phyloP scores from a whole-genome alignment of 2,113 vertebrate genomes.

The Rhineura floridana region DNA sequence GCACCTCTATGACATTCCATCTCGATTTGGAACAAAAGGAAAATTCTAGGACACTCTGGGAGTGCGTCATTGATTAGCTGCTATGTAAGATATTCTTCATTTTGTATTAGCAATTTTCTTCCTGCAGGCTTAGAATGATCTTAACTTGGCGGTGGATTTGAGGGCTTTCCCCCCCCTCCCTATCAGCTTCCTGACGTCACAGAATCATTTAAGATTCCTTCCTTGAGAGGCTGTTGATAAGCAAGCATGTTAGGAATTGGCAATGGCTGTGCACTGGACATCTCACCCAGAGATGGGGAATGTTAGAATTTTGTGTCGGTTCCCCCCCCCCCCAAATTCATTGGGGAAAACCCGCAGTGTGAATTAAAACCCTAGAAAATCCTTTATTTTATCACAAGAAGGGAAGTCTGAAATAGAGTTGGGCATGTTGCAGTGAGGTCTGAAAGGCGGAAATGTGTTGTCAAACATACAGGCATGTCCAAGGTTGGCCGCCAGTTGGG shows the following conservation, averaged over 20 bases:
- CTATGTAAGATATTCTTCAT: conserved; percentile 45
- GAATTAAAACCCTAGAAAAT: conserved; percentile 23
- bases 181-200: conserved; percentile 79
- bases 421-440: not conserved
- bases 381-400: conserved; percentile 19
- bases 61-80: conserved; percentile 38
- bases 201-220: conserved; percentile 82
- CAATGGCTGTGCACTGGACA: conserved; percentile 25
- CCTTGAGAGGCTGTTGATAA: conserved; percentile 81
- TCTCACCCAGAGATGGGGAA: not conserved
- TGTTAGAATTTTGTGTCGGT: conserved; percentile 23
- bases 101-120: conserved; percentile 68
- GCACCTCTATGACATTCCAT: conserved; percentile 49
- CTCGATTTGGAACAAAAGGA: conserved; percentile 28
- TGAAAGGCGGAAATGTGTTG: too few relatives aligned
- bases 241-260: conserved; percentile 76
- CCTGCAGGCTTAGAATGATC: conserved; percentile 60
- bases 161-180: not conserved
- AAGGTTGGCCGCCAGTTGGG: conserved; percentile 65
- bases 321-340: conserved; percentile 14
- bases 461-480: conserved; percentile 50
- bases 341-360: not conserved
- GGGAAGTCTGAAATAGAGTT: not conserved
- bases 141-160: conserved; percentile 61
- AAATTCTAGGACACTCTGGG: not conserved